A percentile compares a stretch with the other conserved stretches of the same genome.
These are phyloP conservation scores for Corydoras maculifer DNA, from an alignment of 2,113 vertebrate genomes.

Conservation along the genomic window DNA sequence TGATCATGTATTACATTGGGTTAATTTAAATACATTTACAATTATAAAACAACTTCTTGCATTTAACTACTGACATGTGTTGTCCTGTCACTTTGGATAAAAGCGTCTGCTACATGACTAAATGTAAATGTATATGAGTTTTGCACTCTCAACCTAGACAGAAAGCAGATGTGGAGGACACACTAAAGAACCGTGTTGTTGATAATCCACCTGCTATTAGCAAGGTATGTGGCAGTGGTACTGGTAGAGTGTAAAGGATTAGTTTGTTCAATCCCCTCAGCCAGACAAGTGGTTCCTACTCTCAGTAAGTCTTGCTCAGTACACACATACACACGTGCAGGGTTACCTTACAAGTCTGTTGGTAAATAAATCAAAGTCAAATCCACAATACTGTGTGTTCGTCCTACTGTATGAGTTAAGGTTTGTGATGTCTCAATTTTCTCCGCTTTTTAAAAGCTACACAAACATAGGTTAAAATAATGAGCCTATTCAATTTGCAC, in stretches of 20 bases:
- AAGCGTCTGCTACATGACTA: too few species aligned
- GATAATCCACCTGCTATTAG: constrained; percentile 58
- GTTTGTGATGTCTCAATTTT: constrained; percentile 53
- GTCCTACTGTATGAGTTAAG: constrained; percentile 59
- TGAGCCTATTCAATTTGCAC: constrained; percentile 35
- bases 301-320: constrained; percentile 5
- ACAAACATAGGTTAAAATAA: constrained; percentile 51
- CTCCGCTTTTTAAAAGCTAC: constrained; percentile 53
- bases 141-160: constrained; percentile 39
- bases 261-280: constrained; percentile 49
- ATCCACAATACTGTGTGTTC: constrained; percentile 19
- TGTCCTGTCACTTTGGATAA: too few species aligned
- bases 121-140: constrained; percentile 26
- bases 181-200: constrained; percentile 51
- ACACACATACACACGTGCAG: constrained; percentile 19
- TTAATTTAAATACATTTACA: too few species aligned
- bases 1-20: too few species aligned
- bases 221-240: constrained; percentile 47
- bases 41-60: too few species aligned
- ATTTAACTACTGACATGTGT: not conserved
- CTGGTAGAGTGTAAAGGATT: constrained; percentile 37
- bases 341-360: constrained; percentile 44
- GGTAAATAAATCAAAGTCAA: constrained; percentile 34
- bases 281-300: constrained; percentile 36
- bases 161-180: constrained; percentile 50